Evolutionary conservation across 64 coral and sea anemone species (phyloP).

Genomic region (Stichodactyla mertensii): DNA sequence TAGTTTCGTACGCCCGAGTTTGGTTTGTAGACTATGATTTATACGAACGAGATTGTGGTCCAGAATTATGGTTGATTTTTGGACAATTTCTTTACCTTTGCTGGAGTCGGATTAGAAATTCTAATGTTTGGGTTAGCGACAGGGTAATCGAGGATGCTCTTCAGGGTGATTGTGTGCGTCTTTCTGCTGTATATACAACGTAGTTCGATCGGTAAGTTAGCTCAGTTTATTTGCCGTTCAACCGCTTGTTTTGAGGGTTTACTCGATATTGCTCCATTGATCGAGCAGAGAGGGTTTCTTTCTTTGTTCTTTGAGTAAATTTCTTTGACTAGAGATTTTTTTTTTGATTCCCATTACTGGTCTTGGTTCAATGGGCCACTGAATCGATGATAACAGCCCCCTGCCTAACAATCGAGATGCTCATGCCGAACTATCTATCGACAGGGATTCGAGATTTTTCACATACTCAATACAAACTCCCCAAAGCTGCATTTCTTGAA

Average conservation of each 20-base stretch:
- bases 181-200: neutral
- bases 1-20: constrained; percentile 30
- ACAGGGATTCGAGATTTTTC: neutral
- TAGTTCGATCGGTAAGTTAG: neutral
- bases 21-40: constrained; percentile 8
- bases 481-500: neutral
- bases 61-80: constrained; percentile 22
- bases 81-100: constrained; percentile 3
- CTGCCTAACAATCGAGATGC: neutral
- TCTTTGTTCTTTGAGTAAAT: neutral
- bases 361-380: neutral
- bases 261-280: neutral
- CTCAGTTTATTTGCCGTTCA: neutral
- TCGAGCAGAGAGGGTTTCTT: neutral
- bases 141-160: constrained; percentile 10
- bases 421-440: neutral
- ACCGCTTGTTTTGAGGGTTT: neutral
- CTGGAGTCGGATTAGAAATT: neutral
- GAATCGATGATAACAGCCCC: neutral
- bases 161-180: constrained; percentile 10
- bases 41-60: neutral
- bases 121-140: neutral
- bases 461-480: neutral
- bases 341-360: neutral
- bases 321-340: neutral